Base-by-base conservation (phyloP, 2,888 invertebrate species). In the Eristalinus sepulchralis region DNA sequence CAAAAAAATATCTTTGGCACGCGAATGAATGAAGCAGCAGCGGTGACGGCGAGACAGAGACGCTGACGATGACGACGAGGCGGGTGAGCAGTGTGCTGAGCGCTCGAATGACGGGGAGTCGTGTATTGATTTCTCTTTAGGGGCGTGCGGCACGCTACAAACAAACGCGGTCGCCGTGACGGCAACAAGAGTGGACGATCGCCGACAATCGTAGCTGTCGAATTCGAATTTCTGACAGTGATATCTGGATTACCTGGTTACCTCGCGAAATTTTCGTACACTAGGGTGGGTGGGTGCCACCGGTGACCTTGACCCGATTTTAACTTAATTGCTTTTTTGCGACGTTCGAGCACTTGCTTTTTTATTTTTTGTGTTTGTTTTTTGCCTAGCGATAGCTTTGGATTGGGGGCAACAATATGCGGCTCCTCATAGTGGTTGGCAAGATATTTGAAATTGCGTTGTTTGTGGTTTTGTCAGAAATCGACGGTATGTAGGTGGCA, bases 191-290 rank as follows among this genome's bases (percentile, higher is more conserved):
- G 36, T 3, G 47, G 17, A 63, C 62, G 78, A 81, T 84, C 82
- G 67, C 11, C 27, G 27, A 27, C 27, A 27, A 27, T 78, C 62
- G 47, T 67, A 57, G 80, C 70, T n/a, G n/a, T n/a, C 68, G 67
- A 78, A 82, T 71, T 68, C 67, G 1, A 67, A 27, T 76, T 76
- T 68, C 79, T 75, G 83, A 86, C 86, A 83, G 86, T 79, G 86
- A 83, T 79, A 86, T 86, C 55, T 86, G 86, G 86, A 86, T 86
- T 86, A 86, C 86, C 86, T 83, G 86, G 86, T 86, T 86, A 86
- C 36, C 55, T 72, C 24, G 47, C 8, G 47, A 17, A 71, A 10
- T 57, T 76, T 47, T 77, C 36, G 57, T 39, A 55, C 2, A 57
- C 72, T 53, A 57, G 57, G 57, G 22, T 60, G 39, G 24, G 60